Base-by-base conservation (phyloP, 2,113 vertebrate species). In the Erythrolamprus reginae region DNA sequence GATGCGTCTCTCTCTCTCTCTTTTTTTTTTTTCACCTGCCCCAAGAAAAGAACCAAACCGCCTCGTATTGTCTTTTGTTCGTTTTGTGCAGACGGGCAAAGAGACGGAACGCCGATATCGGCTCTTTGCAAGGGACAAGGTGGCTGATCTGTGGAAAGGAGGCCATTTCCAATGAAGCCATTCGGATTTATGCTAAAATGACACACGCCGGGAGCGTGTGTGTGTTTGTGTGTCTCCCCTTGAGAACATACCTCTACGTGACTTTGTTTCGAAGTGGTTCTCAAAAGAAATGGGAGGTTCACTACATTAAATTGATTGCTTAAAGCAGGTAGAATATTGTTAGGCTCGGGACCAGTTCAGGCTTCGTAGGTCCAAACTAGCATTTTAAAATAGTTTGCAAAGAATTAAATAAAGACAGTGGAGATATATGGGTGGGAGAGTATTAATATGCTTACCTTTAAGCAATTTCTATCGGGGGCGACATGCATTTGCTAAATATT, bases 1-100 rank as follows among this genome's bases (percentile, higher is more conserved):
- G 86, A 70, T 42, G 33, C n/a, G 84, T 89, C 86, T 92, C 86
- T 45, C n/a, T n/a, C n/a, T n/a, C n/a, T n/a, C n/a, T n/a, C n/a
- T n/a, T n/a, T n/a, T n/a, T n/a, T n/a, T n/a, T n/a, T 89, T 87
- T 52, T 7, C 3, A 47, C 89, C 26, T 0, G 17, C 38, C 77
- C 88, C 42, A n/a, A 58, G 56, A 58, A 58, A 58, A n/a, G n/a
- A 24, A 5, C 13, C 3, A 47, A 47, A 47, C 90, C 1, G 1
- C 48, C 42, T 70, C 5, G 6, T 21, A 42, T 77, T 77, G 33
- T 77, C 70, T 77, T 77, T 77, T 38, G 33, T 77, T 70, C 17
- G 17, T 77, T 77, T 42, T 13, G 6, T 38, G 33, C 33, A 19
- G 70, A 42, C 17, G 0, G 70, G 33, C 17, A 3, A 3, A 19